These are phyloP conservation scores for Boloria selene DNA, from an alignment of 2,888 invertebrate species.

Conservation along the genomic window DNA sequence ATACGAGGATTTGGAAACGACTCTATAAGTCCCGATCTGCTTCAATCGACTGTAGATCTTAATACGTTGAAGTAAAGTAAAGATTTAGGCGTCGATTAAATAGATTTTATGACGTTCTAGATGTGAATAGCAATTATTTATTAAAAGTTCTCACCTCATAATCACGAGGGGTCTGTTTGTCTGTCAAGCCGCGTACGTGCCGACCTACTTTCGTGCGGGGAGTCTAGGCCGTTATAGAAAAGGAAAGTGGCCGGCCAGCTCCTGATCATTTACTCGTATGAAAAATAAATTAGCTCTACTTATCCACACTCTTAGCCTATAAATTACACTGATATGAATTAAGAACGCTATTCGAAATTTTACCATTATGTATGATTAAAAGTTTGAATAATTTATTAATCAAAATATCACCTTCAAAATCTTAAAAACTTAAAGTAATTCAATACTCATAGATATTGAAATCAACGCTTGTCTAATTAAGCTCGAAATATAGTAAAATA, in stretches of 20 bases:
- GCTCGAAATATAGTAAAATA: conserved; percentile 6
- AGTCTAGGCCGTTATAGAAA: conserved; percentile 11
- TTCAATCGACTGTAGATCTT: conserved; percentile 10
- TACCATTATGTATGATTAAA: too few species aligned
- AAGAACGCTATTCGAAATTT: too few species aligned
- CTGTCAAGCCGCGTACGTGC: conserved; percentile 16
- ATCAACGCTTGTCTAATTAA: conserved; percentile 10
- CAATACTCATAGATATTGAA: neutral
- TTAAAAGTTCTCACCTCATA: conserved; percentile 31
- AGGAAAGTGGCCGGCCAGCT: conserved; percentile 10
- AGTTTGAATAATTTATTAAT: too few species aligned
- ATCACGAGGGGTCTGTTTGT: conserved; percentile 21
- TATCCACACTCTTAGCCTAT: neutral
- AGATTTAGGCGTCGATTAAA: neutral
- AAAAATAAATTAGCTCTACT: neutral
- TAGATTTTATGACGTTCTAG: neutral
- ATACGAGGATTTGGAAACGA: neutral
- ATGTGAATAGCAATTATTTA: conserved; percentile 12
- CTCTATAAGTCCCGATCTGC: neutral
- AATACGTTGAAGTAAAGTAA: neutral
- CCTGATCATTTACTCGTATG: conserved; percentile 2
- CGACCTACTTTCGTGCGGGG: conserved; percentile 19
- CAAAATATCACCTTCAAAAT: too few species aligned
- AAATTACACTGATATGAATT: neutral
- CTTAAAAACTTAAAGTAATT: too few species aligned